Conservation (phyloP, 2,888 invertebrate genomes). For the Meiosimyza platycephala region DNA sequence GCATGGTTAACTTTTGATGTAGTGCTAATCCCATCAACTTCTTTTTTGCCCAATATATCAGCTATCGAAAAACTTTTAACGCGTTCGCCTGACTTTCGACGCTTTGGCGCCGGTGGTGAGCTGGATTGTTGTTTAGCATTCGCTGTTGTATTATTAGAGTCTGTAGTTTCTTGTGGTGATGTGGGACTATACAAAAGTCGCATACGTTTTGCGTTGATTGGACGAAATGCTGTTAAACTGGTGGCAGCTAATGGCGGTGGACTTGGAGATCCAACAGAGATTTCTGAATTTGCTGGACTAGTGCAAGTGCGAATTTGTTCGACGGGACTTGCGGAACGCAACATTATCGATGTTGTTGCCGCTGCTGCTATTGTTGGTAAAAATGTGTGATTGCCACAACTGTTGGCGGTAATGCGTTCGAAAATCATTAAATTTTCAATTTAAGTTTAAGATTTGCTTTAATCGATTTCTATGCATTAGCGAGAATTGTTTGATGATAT, state of each 20-base stretch:
- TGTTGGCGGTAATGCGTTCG: slow-evolving; percentile 1
- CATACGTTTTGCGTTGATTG: slow-evolving; percentile 66
- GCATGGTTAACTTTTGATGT: background rate
- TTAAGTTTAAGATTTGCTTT: too few species aligned
- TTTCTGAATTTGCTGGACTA: slow-evolving; percentile 66
- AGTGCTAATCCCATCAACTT: slow-evolving; percentile 34
- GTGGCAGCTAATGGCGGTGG: slow-evolving; percentile 58
- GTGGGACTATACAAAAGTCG: slow-evolving; percentile 43
- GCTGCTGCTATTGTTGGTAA: background rate
- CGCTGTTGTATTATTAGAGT: background rate
- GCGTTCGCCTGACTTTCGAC: slow-evolving; percentile 70
- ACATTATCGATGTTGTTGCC: slow-evolving; percentile 55
- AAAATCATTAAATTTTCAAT: slow-evolving; percentile 19
- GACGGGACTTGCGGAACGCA: slow-evolving; percentile 61
- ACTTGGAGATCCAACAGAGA: slow-evolving; percentile 67
- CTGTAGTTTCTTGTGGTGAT: background rate
- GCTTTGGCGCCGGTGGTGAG: background rate
- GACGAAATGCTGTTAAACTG: slow-evolving; percentile 77
- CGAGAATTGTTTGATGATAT: too few species aligned
- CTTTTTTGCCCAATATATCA: slow-evolving; percentile 85
- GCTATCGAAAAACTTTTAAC: slow-evolving; percentile 92
- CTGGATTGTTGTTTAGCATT: background rate
- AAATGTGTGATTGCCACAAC: background rate
- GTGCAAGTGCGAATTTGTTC: slow-evolving; percentile 45
- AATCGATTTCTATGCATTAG: too few species aligned